Evolutionary conservation across 2,797 vertebrate genomes (phyloP).

Genomic region (Bradypodion ventrale): DNA sequence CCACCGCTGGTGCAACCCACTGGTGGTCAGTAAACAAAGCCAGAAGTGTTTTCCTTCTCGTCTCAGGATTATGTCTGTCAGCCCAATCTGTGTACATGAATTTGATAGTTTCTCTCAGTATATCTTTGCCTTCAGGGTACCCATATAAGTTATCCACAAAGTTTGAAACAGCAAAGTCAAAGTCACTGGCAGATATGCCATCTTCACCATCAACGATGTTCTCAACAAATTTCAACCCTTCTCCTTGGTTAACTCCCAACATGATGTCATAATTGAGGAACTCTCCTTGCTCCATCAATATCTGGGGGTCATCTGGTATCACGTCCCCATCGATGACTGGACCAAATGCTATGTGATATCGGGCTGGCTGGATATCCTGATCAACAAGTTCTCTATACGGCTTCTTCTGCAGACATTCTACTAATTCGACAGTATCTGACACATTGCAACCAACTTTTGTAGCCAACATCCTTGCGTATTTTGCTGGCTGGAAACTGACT

Average conservation of each 20-base stretch:
- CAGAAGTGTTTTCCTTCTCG: constrained; percentile 92
- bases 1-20: constrained; percentile 97
- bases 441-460: constrained; percentile 98
- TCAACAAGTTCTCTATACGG: constrained; percentile 98
- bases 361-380: constrained; percentile 97
- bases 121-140: constrained; percentile 98
- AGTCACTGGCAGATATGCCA: constrained; percentile 97
- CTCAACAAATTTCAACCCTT: constrained; percentile 97
- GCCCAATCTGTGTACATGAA: constrained; percentile 99
- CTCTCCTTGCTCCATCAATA: constrained; percentile 98
- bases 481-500: constrained; percentile 97
- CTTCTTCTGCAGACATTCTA: constrained; percentile 95
- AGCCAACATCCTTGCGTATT: constrained; percentile 95
- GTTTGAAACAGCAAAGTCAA: constrained; percentile 98
- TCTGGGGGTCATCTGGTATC: constrained; percentile 97
- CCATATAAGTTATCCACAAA: constrained; percentile 98
- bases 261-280: constrained; percentile 99
- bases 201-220: constrained; percentile 98
- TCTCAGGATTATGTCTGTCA: constrained; percentile 96
- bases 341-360: constrained; percentile 98
- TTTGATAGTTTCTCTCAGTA: constrained; percentile 97
- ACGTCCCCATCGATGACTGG: constrained; percentile 98
- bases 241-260: constrained; percentile 98
- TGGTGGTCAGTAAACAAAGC: constrained; percentile 98
- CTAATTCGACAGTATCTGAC: constrained; percentile 93